phyloP scores from a whole-genome alignment of 2,888 invertebrate species.

The Epinotia brunnichana region DNA sequence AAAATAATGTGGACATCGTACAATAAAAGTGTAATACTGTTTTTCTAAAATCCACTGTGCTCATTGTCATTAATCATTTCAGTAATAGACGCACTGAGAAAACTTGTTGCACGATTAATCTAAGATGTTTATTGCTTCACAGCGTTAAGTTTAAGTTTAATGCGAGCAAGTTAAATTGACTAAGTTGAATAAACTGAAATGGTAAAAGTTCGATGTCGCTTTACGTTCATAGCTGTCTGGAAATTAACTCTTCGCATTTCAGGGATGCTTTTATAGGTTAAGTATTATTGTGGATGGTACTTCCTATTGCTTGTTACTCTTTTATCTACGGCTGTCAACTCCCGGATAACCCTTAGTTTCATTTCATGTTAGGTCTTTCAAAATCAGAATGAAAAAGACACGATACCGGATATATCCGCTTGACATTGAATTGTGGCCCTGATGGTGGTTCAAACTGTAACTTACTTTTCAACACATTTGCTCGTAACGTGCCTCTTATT shows the following conservation, averaged over 20 bases:
- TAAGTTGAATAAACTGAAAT: constrained; percentile 39
- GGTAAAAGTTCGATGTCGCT: constrained; percentile 33
- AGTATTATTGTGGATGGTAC: too few relatives aligned
- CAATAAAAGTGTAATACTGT: constrained; percentile 4
- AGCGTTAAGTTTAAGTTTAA: constrained; percentile 41
- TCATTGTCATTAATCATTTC: constrained; percentile 38
- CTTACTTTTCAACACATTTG: too few relatives aligned
- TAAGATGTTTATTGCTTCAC: constrained; percentile 41
- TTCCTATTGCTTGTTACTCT: too few relatives aligned
- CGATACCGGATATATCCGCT: too few relatives aligned
- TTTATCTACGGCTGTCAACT: too few relatives aligned
- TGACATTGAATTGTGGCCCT: too few relatives aligned
- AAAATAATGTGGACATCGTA: too few relatives aligned
- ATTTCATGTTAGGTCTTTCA: too few relatives aligned
- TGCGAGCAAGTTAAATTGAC: constrained; percentile 38
- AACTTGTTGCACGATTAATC: constrained; percentile 44
- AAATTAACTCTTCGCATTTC: constrained; percentile 6
- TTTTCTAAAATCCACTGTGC: constrained; percentile 3
- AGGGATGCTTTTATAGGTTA: neutral
- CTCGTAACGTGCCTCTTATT: too few relatives aligned
- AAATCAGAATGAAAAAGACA: too few relatives aligned
- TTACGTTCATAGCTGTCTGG: constrained; percentile 7
- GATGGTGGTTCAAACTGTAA: too few relatives aligned
- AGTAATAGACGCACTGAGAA: constrained; percentile 34
- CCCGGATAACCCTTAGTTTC: too few relatives aligned